Base-by-base conservation (phyloP, 2,797 vertebrate species). In the Intellagama lesueurii region DNA sequence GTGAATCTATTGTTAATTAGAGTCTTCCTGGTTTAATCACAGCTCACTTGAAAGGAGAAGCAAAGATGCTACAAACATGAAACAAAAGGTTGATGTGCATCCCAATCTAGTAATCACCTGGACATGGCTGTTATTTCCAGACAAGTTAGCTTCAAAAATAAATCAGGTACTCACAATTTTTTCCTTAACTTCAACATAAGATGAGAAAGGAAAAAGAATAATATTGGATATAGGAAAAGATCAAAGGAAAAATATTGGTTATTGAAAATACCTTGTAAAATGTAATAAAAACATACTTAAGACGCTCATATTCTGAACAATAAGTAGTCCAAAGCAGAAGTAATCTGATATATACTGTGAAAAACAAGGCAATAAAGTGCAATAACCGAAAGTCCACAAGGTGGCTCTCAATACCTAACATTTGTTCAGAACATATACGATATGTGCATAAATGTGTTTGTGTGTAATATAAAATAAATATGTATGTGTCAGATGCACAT, bases 391-490 rank as follows among this genome's bases (percentile, higher is more conserved):
- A 0, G 49, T 91, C 94, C 96, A 96, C 95, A 91, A 93, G 96
- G 91, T 97, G 96, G 94, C 96, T 92, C 95, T 95, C 96, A 90
- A 93, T 40, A 66, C 92, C 80, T 91, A 93, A 56, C 22, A 92
- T 22, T 22, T 70, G 19, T 64, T 64, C 60, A 64, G 60, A 64
- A 64, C 16, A 19, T 12, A 64, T 56, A 56, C 9, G 44, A 30
- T 7, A 69, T 26, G 5, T n/a, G 28, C 16, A 47, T 56, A 56
- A 9, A 9, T 64, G 19, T 19, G 17, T 60, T 24, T 12, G 44
- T 72, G 16, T 64, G 19, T 14, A 56, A 64, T 24, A 22, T 64
- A 64, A 64, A 64, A 64, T 64, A 64, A 64, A 64, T 28, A 60
- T 60, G n/a, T 26, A 22, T 40, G n/a, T 40, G 11, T 66, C 32